These are phyloP conservation scores for Forbesichthys agassizii DNA, from an alignment of 2,113 vertebrate species.

Conservation along the genomic window DNA sequence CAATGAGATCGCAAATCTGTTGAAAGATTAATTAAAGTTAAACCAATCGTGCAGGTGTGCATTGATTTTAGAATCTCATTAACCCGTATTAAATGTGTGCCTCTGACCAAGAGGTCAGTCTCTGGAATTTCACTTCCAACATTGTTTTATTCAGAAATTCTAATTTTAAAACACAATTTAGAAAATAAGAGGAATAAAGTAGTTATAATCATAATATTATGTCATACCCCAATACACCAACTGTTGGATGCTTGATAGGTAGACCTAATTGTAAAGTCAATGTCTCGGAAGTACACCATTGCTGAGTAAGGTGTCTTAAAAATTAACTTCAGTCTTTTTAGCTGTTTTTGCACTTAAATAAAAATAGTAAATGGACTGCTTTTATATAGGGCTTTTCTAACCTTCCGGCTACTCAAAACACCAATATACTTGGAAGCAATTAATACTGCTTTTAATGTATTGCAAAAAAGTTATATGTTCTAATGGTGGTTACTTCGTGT, in stretches of 20 bases:
- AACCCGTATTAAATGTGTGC: conserved; percentile 60
- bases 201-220: neutral
- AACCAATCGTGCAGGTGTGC: conserved; percentile 44
- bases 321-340: neutral
- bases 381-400: no score
- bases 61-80: conserved; percentile 70
- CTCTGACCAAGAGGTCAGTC: conserved; percentile 50
- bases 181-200: conserved; percentile 2
- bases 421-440: neutral
- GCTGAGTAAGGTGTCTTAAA: neutral
- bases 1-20: conserved; percentile 27
- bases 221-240: neutral
- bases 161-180: conserved; percentile 25
- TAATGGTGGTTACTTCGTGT: neutral
- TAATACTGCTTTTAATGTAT: neutral
- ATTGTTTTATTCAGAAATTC: conserved; percentile 11
- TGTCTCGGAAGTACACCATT: neutral
- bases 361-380: no score
- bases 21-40: conserved; percentile 56
- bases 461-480: neutral
- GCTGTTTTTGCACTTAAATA: neutral
- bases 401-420: no score
- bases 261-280: neutral
- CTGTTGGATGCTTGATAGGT: neutral
- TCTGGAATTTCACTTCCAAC: conserved; percentile 45